Evolutionary conservation across 2,888 invertebrate genomes (phyloP), one percentile per base, ranked within the genome.

Genomic region (Sericinus montela): DNA sequence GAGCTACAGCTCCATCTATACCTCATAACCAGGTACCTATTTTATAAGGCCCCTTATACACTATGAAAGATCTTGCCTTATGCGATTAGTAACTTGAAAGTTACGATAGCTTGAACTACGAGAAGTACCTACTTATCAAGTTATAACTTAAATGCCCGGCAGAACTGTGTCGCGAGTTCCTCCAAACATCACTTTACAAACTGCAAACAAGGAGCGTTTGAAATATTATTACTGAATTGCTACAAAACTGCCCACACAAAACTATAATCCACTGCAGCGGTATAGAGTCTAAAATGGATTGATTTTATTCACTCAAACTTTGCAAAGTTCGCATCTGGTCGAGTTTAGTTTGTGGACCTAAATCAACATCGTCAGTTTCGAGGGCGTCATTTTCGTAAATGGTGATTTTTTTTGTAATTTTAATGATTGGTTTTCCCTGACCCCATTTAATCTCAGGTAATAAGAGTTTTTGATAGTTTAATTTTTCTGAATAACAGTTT

Each of bases 171-270:
- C 43, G 23, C 34, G 34, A 39, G 14, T 23, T 46, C 14, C 15
- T 32, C 34, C 34, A 40, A 40, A 34, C 40, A 41, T 19, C 29
- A 47, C 41, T 47, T 34, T 11, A 38, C 38, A 23, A 32, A 45
- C 37, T 37, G 38, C 46, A 34, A 25, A 32, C 40, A 34, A n/a
- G 15, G 13, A 11, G 29, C 29, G 23, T 30, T 34, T 25, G 13
- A 37, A 37, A 29, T 25, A 1, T 38, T 23, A 1, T 28, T 19
- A 19, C n/a, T 3, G 28, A 9, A 28, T 8, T 13, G 7, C 13
- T 2, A 7, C 5, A 6, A 10, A 1, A n/a, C 19, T 13, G 13
- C 11, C 6, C 1, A 14, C 13, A 5, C 45, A 30, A 19, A 30
- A 32, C n/a, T 30, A 13, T 38, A 14, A 30, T 38, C 30, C 30